phyloP scores from a whole-genome alignment of 2,113 vertebrate species.

The Muntiacus muntjak region DNA sequence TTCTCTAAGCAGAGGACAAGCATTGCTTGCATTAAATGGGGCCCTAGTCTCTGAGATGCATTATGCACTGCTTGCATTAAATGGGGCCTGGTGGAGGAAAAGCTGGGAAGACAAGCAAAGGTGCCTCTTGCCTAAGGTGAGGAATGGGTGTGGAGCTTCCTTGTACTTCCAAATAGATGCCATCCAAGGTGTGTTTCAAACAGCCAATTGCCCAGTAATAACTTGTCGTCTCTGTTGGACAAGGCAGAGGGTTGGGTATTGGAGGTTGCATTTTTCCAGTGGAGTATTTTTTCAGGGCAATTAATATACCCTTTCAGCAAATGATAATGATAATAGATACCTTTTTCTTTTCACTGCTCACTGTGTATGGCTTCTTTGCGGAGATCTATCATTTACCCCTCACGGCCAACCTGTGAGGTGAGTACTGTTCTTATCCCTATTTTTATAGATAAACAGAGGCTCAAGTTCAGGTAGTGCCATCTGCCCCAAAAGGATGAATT shows the following conservation, averaged over 20 bases:
- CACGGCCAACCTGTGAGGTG: not conserved
- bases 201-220: not conserved
- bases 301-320: not conserved
- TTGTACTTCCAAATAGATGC: not conserved
- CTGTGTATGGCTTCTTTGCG: not conserved
- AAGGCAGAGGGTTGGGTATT: not conserved
- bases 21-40: not conserved
- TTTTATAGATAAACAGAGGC: not conserved
- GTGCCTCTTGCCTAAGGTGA: not conserved
- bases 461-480: not conserved
- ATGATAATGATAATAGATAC: not conserved
- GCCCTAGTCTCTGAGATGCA: not conserved
- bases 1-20: not conserved
- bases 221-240: not conserved
- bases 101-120: not conserved
- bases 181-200: not conserved
- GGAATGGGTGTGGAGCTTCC: no score
- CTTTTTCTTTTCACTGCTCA: not conserved
- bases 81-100: not conserved
- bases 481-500: not conserved
- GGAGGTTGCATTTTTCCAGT: not conserved
- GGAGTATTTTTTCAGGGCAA: not conserved
- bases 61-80: not conserved
- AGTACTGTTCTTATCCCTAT: not conserved
- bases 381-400: not conserved